Base-by-base conservation (phyloP, 1,140 invertebrate genomes). In the Ericerus pela region DNA sequence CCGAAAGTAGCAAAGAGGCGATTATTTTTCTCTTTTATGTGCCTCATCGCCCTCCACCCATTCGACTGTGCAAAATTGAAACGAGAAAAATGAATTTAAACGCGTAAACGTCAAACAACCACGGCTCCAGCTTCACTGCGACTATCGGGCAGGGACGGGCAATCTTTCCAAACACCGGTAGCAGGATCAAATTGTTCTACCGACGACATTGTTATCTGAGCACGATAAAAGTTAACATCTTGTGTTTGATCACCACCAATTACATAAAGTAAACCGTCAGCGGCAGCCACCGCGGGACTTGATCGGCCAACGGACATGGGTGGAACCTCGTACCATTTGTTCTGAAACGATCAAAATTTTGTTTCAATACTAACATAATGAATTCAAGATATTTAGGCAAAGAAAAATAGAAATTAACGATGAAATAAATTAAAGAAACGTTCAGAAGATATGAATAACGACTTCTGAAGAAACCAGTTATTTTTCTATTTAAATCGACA, bases 81-180 rank as follows among this genome's bases (percentile, higher is more conserved):
- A n/a, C n/a, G n/a, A n/a, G n/a, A n/a, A n/a, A n/a, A n/a, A n/a
- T n/a, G n/a, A n/a, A n/a, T n/a, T n/a, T n/a, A n/a, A n/a, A n/a
- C n/a, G n/a, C n/a, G n/a, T n/a, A n/a, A n/a, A n/a, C n/a, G n/a
- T 62, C 58, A 66, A 12, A 64, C 70, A 36, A 82, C 79, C 24
- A 79, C 76, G 16, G 84, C 84, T n/a, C 82, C 84, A 22, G 86
- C 85, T 69, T 90, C 85, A 57, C 87, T 86, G 61, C 88, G 77
- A 59, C 82, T 84, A 60, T 82, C 80, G 26, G 86, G 85, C 58
- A 93, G 71, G 22, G 83, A 75, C 24, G 80, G 78, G 60, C 81
- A 81, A 57, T 82, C 76, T 54, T 77, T 75, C 90, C 90, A 94
- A 29, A 72, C 72, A 65, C 87, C 80, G 2, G 75, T 79, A 37